These are phyloP conservation scores for Myotis vivesi DNA, from an alignment of 2,797 vertebrate species.

Conservation along the genomic window DNA sequence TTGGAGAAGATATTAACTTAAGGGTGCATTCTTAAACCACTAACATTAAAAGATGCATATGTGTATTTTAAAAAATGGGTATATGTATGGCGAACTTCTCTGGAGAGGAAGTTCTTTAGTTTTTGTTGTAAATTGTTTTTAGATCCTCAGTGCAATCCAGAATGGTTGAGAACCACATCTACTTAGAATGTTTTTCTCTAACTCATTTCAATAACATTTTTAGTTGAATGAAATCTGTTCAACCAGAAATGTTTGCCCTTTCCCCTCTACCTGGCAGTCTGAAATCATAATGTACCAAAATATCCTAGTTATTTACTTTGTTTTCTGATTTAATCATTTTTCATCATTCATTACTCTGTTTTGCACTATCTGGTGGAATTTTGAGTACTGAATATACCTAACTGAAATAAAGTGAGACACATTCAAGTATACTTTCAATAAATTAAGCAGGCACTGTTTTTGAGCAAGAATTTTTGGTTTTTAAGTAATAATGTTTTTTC, in stretches of 20 bases:
- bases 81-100: neutral
- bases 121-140: neutral
- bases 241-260: neutral
- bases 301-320: neutral
- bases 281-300: neutral
- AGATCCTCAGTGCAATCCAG: neutral
- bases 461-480: constrained; percentile 20
- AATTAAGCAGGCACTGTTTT: constrained; percentile 48
- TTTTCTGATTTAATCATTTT: constrained; percentile 58
- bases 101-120: neutral
- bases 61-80: neutral
- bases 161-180: neutral
- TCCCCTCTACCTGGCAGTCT: neutral
- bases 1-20: neutral
- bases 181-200: constrained; percentile 47
- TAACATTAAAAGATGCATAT: neutral
- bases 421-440: constrained; percentile 54
- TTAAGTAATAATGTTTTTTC: neutral
- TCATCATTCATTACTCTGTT: constrained; percentile 33
- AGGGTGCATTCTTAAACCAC: neutral
- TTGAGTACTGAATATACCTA: constrained; percentile 55
- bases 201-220: constrained; percentile 38
- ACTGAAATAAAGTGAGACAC: constrained; percentile 61
- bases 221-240: neutral
- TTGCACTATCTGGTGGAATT: constrained; percentile 66